Evolutionary conservation across 1,140 invertebrate genomes (phyloP).

Genomic region (Muscidifurax raptorellus): DNA sequence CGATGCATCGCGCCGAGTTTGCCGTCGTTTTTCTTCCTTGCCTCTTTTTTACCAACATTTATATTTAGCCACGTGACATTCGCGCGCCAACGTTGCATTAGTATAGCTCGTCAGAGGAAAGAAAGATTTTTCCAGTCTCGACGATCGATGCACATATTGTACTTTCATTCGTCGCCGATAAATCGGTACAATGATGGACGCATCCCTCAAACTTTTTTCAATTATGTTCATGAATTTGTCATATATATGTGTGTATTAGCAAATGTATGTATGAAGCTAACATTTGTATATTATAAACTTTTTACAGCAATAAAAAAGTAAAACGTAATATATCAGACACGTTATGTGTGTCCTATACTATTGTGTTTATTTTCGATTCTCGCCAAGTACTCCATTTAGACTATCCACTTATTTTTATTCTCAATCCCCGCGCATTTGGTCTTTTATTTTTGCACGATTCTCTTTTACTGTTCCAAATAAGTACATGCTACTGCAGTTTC

Average conservation of each 20-base stretch:
- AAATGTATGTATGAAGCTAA: no score
- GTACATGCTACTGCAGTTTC: no score
- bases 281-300: neutral
- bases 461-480: no score
- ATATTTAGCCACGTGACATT: conserved; percentile 55
- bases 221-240: neutral
- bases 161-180: no score
- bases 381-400: no score
- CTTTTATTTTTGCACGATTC: no score
- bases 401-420: no score
- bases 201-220: neutral
- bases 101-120: no score
- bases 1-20: conserved; percentile 8
- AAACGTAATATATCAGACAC: neutral
- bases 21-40: conserved; percentile 19
- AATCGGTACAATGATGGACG: no score
- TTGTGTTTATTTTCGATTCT: neutral
- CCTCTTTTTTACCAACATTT: conserved; percentile 41
- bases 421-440: no score
- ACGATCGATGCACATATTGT: conserved; percentile 10
- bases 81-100: conserved; percentile 37
- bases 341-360: neutral
- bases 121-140: conserved; percentile 15
- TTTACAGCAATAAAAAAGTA: neutral
- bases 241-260: neutral